Evolutionary conservation across 2,797 vertebrate genomes (phyloP), one percentile per base, ranked within the genome.

Genomic region (Mormyrops attenuatus): DNA sequence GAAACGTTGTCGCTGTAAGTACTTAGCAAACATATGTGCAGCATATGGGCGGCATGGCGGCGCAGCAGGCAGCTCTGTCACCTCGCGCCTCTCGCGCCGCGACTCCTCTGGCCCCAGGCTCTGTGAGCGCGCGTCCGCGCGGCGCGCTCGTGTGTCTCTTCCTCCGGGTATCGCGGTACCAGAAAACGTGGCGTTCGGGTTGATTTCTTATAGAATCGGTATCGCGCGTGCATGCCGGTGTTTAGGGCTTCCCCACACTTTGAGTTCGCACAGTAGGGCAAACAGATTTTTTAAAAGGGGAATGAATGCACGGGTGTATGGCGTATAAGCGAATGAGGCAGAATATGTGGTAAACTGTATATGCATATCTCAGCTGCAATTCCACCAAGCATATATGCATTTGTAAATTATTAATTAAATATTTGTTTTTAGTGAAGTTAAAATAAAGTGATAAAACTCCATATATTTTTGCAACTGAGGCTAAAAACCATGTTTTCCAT

Each of bases 1-100:
- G 77, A 82, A 82, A 82, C 41, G 77, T 44, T 82, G 41, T 44
- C 77, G 38, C 77, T 82, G 77, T 82, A 82, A 82, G 38, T 82
- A 82, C 77, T 82, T 82, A 82, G 47, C 47, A 85, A 85, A 52
- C 84, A 85, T 85, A 85, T 88, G 87, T 88, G 57, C 34, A 60
- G 87, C 87, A 88, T 60, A 88, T 85, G 87, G 57, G 17, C 47
- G 87, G 87, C 22, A 30, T 60, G 87, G 87, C 57, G 50, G 38
- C 52, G 13, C 87, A 88, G 52, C 52, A 47, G 87, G 87, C 77
- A 88, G 53, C 87, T 34, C 50, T 88, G 55, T 85, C 84, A 85
- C 84, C 84, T 85, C 84, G 49, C 80, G 47, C 41, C 44, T 84
- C 47, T 50, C n/a, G 47, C 11, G 84, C 84, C 84, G 47, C 49